Conservation (phyloP, 1,140 invertebrate genomes). For the Chionoecetes opilio region DNA sequence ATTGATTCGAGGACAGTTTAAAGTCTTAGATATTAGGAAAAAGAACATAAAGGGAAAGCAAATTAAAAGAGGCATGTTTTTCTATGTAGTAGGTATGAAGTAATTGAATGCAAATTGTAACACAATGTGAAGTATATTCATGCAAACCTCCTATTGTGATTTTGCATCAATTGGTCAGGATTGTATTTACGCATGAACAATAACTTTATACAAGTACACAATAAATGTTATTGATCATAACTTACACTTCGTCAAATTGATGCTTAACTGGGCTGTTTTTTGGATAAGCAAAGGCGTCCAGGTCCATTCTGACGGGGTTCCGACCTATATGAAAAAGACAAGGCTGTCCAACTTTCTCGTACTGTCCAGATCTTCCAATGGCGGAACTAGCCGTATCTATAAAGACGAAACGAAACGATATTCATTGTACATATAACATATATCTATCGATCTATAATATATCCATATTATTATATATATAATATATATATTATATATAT, state of each 20-base stretch:
- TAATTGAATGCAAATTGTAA: too few species aligned
- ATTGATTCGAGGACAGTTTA: too few species aligned
- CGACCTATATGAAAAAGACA: conserved; percentile 65
- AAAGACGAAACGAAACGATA: neutral
- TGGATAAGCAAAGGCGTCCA: conserved; percentile 65
- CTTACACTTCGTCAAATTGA: conserved; percentile 71
- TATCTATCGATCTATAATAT: neutral
- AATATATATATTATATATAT: neutral
- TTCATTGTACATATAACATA: conserved; percentile 21
- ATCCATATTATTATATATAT: neutral
- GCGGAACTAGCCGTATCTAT: conserved; percentile 68
- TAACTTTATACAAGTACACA: too few species aligned
- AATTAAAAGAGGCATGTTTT: too few species aligned
- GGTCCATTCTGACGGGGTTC: conserved; percentile 68
- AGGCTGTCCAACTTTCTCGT: conserved; percentile 47
- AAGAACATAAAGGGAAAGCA: too few species aligned
- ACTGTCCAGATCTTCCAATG: conserved; percentile 60
- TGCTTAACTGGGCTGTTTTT: conserved; percentile 69
- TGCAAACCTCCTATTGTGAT: too few species aligned
- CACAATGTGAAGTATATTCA: too few species aligned
- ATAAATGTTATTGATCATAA: too few species aligned
- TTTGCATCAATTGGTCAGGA: too few species aligned
- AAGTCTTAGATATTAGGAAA: too few species aligned
- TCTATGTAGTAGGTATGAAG: too few species aligned
- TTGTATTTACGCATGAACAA: too few species aligned